Conservation (phyloP, 30 jellyfish, hydroid and myxozoan genomes). For the Euphysa ruthae region DNA sequence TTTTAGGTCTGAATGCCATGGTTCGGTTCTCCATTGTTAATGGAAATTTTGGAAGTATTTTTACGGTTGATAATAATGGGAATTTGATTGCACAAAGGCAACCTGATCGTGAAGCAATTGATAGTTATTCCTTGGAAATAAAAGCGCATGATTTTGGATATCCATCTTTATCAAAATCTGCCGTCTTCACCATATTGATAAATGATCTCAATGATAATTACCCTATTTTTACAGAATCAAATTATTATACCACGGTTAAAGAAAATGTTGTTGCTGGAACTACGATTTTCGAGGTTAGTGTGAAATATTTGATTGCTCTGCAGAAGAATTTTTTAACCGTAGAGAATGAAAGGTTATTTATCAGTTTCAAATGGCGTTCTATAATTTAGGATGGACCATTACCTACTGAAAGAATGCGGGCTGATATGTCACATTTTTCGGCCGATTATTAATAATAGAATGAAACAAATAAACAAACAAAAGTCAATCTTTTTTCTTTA, state of each 20-base stretch:
- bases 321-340: too few species aligned
- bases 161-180: constrained; percentile 53
- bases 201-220: constrained; percentile 60
- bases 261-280: too few species aligned
- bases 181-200: constrained; percentile 33
- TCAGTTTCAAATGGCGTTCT: too few species aligned
- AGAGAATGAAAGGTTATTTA: too few species aligned
- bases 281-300: too few species aligned
- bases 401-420: too few species aligned
- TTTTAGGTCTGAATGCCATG: constrained; percentile 12
- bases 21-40: constrained; percentile 46
- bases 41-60: constrained; percentile 53
- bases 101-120: constrained; percentile 37
- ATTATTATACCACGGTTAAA: constrained; percentile 27
- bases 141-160: constrained; percentile 49
- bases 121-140: constrained; percentile 40
- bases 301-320: too few species aligned
- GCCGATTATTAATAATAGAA: too few species aligned
- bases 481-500: too few species aligned
- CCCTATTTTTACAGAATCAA: constrained; percentile 47
- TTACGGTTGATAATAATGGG: constrained; percentile 44
- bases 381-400: too few species aligned
- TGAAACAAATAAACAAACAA: too few species aligned
- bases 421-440: too few species aligned
- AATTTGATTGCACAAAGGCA: constrained; percentile 38